A percentile compares a stretch with the other conserved stretches of the same genome.
These are phyloP conservation scores for Drosophila seguyi DNA, from an alignment of 1,140 invertebrate species.

Conservation along the genomic window DNA sequence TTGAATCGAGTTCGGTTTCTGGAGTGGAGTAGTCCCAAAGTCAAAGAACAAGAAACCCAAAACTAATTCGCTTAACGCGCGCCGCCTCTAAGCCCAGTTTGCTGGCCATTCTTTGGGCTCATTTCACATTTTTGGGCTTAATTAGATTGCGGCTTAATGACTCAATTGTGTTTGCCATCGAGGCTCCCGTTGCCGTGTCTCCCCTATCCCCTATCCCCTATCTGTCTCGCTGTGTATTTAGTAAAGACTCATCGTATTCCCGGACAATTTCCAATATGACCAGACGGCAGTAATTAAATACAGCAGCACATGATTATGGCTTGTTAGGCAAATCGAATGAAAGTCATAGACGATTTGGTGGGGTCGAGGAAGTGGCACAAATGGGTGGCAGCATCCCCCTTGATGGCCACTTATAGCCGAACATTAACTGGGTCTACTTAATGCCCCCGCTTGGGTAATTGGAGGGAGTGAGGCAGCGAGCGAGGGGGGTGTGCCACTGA, in stretches of 20 bases:
- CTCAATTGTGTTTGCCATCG: conserved; percentile 74
- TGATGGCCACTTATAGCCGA: conserved; percentile 57
- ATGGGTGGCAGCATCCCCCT: conserved; percentile 18
- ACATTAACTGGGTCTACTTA: conserved; percentile 40
- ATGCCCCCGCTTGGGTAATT: conserved; percentile 22
- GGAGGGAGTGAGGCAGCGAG: conserved; percentile 1
- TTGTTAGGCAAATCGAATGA: conserved; percentile 79
- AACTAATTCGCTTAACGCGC: conserved; percentile 61
- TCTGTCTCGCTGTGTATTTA: background rate
- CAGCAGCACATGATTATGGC: conserved; percentile 81
- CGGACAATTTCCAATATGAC: conserved; percentile 65
- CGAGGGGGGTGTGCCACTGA: background rate
- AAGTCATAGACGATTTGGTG: conserved; percentile 58
- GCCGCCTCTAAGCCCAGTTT: conserved; percentile 36
- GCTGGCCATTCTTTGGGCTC: conserved; percentile 34
- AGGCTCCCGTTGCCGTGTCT: conserved; percentile 5
- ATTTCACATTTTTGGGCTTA: conserved; percentile 79
- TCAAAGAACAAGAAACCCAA: conserved; percentile 59
- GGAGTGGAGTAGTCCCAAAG: conserved; percentile 18
- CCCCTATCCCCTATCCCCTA: background rate
- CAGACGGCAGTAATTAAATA: conserved; percentile 76
- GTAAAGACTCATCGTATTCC: conserved; percentile 6
- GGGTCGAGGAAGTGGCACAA: conserved; percentile 6
- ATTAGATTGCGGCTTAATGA: conserved; percentile 82
- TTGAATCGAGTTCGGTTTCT: conserved; percentile 11